These are phyloP conservation scores for Euglossa dilemma DNA, from an alignment of 1,140 invertebrate genomes.

Conservation along the genomic window DNA sequence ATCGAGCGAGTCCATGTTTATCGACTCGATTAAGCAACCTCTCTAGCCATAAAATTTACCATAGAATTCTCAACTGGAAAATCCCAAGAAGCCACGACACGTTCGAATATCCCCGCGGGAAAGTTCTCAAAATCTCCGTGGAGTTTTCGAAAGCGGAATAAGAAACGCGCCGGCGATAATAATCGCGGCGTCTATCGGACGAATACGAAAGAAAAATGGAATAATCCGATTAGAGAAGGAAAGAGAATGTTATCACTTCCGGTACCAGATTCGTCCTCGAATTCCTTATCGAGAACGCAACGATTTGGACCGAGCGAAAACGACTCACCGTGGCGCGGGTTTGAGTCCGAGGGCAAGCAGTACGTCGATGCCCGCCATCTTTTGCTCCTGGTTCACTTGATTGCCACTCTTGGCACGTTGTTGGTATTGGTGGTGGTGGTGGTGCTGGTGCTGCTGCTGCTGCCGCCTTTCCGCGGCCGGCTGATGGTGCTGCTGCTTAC, in stretches of 20 bases:
- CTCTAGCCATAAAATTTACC: too few species aligned
- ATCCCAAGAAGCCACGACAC: too few species aligned
- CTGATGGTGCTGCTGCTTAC: slow-evolving; percentile 48
- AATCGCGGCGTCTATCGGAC: too few species aligned
- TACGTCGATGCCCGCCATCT: slow-evolving; percentile 73
- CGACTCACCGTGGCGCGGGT: slow-evolving; percentile 77
- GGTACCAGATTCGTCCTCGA: slow-evolving; percentile 27
- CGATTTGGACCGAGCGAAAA: background rate
- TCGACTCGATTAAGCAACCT: background rate
- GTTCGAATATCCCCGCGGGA: background rate
- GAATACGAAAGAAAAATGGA: background rate
- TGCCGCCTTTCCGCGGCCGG: slow-evolving; percentile 45
- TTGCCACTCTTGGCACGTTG: slow-evolving; percentile 38
- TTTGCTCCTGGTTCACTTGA: slow-evolving; percentile 61
- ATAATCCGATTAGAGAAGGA: background rate
- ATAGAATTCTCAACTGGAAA: too few species aligned
- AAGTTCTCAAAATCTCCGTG: background rate
- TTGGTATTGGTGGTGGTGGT: slow-evolving; percentile 47
- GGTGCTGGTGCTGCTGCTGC: slow-evolving; percentile 51
- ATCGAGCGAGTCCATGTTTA: background rate
- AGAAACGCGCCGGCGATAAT: too few species aligned
- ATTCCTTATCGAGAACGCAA: background rate
- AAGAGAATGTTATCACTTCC: slow-evolving; percentile 23
- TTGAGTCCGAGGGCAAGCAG: slow-evolving; percentile 79
- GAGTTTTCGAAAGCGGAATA: background rate